Evolutionary conservation across 2,888 invertebrate species (phyloP).

Genomic region (Amiota communis): DNA sequence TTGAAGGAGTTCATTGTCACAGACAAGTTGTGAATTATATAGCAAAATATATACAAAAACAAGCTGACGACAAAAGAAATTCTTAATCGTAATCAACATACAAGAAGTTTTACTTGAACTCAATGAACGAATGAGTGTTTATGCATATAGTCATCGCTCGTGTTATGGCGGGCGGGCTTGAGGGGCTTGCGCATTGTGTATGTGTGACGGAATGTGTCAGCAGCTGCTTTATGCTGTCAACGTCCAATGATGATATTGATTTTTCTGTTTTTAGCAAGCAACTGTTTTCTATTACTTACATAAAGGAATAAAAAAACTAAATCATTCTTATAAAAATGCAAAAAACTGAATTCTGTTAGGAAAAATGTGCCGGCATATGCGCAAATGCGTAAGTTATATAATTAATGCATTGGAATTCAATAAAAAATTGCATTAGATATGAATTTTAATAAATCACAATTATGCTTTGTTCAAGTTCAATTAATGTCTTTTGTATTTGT

Average conservation of each 20-base stretch:
- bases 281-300: constrained; percentile 53
- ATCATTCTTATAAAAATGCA: background rate
- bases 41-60: background rate
- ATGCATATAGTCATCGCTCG: background rate
- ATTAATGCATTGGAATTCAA: constrained; percentile 33
- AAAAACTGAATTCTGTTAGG: background rate
- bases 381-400: constrained; percentile 19
- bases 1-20: background rate
- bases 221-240: constrained; percentile 46
- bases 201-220: constrained; percentile 58
- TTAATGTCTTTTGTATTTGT: background rate
- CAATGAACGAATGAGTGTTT: background rate
- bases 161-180: background rate
- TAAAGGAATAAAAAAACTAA: constrained; percentile 19
- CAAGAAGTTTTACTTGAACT: constrained; percentile 3
- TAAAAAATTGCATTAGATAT: background rate
- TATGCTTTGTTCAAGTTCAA: background rate
- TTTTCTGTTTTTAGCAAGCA: constrained; percentile 27
- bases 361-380: background rate
- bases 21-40: constrained; percentile 9
- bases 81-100: background rate
- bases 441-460: no score
- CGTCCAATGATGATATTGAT: constrained; percentile 34
- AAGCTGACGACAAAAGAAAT: background rate
- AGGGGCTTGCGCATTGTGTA: background rate